Evolutionary conservation across 2,113 vertebrate genomes (phyloP).

Genomic region (Melospiza georgiana): DNA sequence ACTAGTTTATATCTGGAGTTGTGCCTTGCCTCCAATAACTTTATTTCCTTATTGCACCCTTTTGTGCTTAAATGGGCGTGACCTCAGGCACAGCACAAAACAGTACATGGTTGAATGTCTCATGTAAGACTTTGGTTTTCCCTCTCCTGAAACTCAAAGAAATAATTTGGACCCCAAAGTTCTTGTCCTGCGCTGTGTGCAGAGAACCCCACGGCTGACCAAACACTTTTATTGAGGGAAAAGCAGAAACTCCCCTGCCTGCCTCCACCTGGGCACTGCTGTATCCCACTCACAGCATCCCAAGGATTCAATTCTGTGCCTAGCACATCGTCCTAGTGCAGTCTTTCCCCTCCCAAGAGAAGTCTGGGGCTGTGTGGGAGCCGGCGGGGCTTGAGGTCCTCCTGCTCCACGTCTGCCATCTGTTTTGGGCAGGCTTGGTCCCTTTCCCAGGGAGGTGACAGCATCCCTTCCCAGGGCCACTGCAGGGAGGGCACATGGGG

Average conservation of each 20-base stretch:
- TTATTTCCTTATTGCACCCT: not conserved
- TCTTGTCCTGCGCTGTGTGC: not conserved
- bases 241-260: not conserved
- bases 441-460: constrained; percentile 10
- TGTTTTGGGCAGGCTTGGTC: constrained; percentile 13
- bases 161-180: not conserved
- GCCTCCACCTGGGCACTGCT: not conserved
- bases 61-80: not conserved
- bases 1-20: not conserved
- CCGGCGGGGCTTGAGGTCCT: not conserved
- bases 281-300: not conserved
- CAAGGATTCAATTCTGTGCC: rapidly evolving
- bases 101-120: not conserved
- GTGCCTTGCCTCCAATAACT: not conserved
- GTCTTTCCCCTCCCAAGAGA: not conserved
- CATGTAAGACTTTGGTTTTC: not conserved
- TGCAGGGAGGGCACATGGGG: not conserved
- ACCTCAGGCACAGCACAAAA: not conserved
- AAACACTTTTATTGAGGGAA: rapidly evolving
- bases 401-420: not conserved
- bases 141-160: not conserved
- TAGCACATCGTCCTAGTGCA: not conserved
- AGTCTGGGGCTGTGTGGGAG: not conserved
- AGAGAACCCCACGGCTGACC: rapidly evolving
- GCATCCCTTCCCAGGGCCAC: not conserved